These are phyloP conservation scores for Synanceia verrucosa DNA, from an alignment of 2,797 vertebrate species.

Conservation along the genomic window DNA sequence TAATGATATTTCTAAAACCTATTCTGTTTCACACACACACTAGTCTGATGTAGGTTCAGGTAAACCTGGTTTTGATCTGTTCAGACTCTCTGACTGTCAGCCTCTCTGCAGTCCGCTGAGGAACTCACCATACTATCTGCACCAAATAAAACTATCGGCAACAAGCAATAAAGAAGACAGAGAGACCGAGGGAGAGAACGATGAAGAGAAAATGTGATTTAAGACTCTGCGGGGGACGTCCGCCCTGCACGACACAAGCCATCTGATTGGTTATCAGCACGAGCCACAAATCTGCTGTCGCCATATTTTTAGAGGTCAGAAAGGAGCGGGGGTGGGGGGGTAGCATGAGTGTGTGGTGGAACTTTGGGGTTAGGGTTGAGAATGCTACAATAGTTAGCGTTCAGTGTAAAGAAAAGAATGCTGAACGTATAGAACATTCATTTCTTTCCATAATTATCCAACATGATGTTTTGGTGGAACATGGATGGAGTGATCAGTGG, in stretches of 20 bases:
- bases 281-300: constrained; percentile 68
- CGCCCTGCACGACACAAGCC: constrained; percentile 56
- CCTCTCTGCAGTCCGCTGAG: constrained; percentile 16
- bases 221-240: constrained; percentile 54
- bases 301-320: constrained; percentile 81
- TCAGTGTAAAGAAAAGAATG: constrained; percentile 34
- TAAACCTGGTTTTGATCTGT: constrained; percentile 15
- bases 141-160: constrained; percentile 68
- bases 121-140: constrained; percentile 50
- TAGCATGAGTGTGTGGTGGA: constrained; percentile 8
- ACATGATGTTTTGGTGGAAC: too few species aligned
- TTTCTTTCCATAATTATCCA: too few species aligned
- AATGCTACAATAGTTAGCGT: too few species aligned
- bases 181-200: constrained; percentile 51
- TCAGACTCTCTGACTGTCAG: constrained; percentile 45
- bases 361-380: too few species aligned
- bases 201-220: constrained; percentile 73
- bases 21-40: background rate
- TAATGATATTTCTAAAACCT: constrained; percentile 11
- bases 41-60: constrained; percentile 15
- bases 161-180: constrained; percentile 67
- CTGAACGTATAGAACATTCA: background rate
- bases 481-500: too few species aligned
- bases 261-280: constrained; percentile 76
- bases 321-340: constrained; percentile 23